Base-by-base conservation (phyloP, 1,140 invertebrate genomes). In the Brachionus plicatilis region DNA sequence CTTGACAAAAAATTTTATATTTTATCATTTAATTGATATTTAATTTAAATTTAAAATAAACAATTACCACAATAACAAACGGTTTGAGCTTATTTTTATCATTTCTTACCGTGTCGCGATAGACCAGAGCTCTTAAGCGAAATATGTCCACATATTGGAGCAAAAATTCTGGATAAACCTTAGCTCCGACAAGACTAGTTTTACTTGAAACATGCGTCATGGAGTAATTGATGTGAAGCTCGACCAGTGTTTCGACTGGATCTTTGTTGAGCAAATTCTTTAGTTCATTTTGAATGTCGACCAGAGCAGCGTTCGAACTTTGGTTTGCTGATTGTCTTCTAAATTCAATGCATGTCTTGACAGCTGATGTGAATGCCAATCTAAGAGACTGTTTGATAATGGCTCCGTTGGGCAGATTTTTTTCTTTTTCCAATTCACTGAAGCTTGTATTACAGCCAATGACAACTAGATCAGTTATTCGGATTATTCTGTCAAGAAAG, bases 61-160 rank as follows among this genome's bases (percentile, higher is more conserved):
- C 53, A 60, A 80, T 41, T 60, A 80, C 76, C 33, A 80, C 65
- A 83, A 83, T 68, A 11, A 83, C 82, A 56, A 83, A 66, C 11
- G 60, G 60, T 37, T 70, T 83, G 33, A 53, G 29, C 17, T 83
- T 83, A 72, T 68, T 83, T 68, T 60, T 53, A 50, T 83, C 82
- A 72, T 86, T 92, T 87, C 93, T 93, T 90, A 98, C 96, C 92
- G 99, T 96, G 93, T 99, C 97, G 92, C 97, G 93, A 91, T 99
- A 99, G 86, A 99, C 97, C 80, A 99, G 96, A 85, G 97, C 97
- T 87, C 97, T 92, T 50, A 99, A 92, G 86, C 98, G 92, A 90
- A 98, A 98, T 5, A 99, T 95, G 90, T 99, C 98, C 95, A 98
- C 97, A 87, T 99, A 96, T 90, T 99, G 97, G 1, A 99, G 91